Evolutionary conservation across 2,888 invertebrate species (phyloP).

Genomic region (Eupithecia tripunctaria): DNA sequence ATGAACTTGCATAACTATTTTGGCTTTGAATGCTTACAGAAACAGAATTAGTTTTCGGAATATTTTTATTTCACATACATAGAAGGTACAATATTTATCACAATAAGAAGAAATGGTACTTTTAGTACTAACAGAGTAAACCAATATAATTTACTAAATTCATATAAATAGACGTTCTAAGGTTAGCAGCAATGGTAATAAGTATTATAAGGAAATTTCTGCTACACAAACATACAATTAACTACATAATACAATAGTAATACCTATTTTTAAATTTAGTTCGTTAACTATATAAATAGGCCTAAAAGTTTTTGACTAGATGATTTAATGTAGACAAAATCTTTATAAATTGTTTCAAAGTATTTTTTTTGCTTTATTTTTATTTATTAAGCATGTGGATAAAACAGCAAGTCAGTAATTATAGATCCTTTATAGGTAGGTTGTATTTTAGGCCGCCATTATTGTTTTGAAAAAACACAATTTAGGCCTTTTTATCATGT

Average conservation of each 20-base stretch:
- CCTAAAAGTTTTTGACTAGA: neutral
- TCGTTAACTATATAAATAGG: neutral
- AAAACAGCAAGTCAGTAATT: neutral
- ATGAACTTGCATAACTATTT: neutral
- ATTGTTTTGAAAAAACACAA: neutral
- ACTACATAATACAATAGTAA: neutral
- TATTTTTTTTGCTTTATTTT: neutral
- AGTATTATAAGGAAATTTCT: neutral
- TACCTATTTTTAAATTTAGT: neutral
- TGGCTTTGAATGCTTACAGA: neutral
- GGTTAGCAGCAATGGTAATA: neutral
- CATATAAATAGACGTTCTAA: neutral
- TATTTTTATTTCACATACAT: constrained; percentile 25
- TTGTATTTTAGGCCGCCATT: neutral
- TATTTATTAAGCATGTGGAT: neutral
- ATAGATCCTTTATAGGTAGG: neutral
- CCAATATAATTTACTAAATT: neutral
- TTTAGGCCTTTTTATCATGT: neutral
- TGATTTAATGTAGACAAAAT: neutral
- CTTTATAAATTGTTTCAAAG: neutral
- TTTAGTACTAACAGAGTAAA: constrained; percentile 14
- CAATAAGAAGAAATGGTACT: constrained; percentile 29
- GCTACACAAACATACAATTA: neutral
- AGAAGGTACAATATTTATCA: constrained; percentile 23
- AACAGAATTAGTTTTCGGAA: neutral